Evolutionary conservation across 2,113 vertebrate genomes (phyloP).

Genomic region (Leucosticte australis): DNA sequence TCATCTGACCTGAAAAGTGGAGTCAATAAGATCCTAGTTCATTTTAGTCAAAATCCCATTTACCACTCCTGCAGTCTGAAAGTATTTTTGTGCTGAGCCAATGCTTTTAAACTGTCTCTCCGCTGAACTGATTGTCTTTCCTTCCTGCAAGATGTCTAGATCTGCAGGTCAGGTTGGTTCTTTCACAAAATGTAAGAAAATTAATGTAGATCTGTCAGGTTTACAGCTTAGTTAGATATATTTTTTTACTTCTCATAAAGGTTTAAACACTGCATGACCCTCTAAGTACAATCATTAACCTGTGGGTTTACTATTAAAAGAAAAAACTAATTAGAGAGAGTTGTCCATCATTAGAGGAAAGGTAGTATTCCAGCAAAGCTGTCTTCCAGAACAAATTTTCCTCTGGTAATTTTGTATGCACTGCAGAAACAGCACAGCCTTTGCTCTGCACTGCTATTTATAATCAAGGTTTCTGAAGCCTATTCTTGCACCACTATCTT

Average conservation of each 20-base stretch:
- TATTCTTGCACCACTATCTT: neutral
- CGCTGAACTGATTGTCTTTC: neutral
- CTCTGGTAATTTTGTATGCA: neutral
- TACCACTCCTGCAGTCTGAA: neutral
- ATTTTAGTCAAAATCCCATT: constrained; percentile 19
- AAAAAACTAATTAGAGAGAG: neutral
- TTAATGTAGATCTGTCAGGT: neutral
- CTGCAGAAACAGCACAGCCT: neutral
- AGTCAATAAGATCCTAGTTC: neutral
- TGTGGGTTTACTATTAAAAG: neutral
- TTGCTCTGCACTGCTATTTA: neutral
- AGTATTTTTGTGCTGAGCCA: neutral
- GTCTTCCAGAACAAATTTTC: neutral
- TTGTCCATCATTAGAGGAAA: neutral
- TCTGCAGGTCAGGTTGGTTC: neutral
- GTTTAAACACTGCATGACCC: neutral
- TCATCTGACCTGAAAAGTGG: neutral
- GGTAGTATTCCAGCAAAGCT: neutral
- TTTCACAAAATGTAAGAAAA: neutral
- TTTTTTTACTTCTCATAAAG: neutral
- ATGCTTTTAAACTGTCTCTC: neutral
- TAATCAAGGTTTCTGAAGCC: neutral
- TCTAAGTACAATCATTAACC: neutral
- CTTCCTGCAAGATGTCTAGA: neutral
- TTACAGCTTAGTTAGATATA: neutral